Percentiles rank a stretch among this genome's conserved stretches.
These are phyloP conservation scores for Enoplosus armatus DNA, from an alignment of 2,797 vertebrate genomes.

Conservation along the genomic window DNA sequence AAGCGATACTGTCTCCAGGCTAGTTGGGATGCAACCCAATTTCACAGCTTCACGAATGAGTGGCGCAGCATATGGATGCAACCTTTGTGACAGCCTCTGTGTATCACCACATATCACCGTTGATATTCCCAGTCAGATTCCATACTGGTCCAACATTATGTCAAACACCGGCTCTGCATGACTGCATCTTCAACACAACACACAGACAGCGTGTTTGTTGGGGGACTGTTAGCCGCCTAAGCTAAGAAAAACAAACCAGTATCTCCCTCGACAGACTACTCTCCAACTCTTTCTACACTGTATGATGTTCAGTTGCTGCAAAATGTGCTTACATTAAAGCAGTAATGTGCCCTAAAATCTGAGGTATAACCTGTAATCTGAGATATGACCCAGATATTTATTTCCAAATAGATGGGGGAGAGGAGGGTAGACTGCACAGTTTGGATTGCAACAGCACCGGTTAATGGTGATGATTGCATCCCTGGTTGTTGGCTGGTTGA, in stretches of 20 bases:
- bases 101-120: conserved; percentile 85
- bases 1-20: conserved; percentile 83
- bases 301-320: conserved; percentile 14
- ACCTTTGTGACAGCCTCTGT: conserved; percentile 87
- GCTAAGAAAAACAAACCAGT: conserved; percentile 51
- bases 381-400: conserved; percentile 42
- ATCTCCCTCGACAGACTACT: conserved; percentile 48
- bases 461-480: conserved; percentile 50
- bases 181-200: conserved; percentile 76
- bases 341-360: conserved; percentile 29
- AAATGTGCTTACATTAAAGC: conserved; percentile 14
- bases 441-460: conserved; percentile 29
- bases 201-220: conserved; percentile 66
- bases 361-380: conserved; percentile 27
- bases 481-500: conserved; percentile 29
- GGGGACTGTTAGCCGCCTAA: conserved; percentile 35
- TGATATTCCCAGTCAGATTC: conserved; percentile 88
- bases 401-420: conserved; percentile 17
- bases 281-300: conserved; percentile 33
- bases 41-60: conserved; percentile 90
- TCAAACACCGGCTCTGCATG: conserved; percentile 80
- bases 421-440: conserved; percentile 8
- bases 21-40: conserved; percentile 89
- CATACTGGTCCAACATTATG: conserved; percentile 87
- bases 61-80: conserved; percentile 87